Base-by-base conservation (phyloP, 2,888 invertebrate species). In the Calameuta pallipes region DNA sequence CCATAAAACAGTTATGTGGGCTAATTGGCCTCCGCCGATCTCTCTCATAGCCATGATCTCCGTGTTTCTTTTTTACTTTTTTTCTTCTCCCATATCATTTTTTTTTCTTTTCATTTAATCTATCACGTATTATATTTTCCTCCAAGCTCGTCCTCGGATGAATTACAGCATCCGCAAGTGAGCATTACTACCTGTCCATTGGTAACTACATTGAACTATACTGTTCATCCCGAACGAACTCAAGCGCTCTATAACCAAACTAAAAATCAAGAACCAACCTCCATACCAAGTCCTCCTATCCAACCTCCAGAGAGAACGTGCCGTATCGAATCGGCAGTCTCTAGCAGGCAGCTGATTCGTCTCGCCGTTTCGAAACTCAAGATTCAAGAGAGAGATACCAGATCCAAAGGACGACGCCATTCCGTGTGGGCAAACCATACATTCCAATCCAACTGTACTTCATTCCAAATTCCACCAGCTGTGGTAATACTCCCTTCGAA, bases 171-270 rank as follows among this genome's bases (percentile, higher is more conserved):
- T 86, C 83, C 84, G 80, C 83, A 82, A 83, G 81, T 9, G 88
- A 87, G 89, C 89, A 90, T 90, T 88, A 88, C 87, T 90, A 89
- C 90, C 90, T 89, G 89, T 89, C 90, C 84, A 84, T 83, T 84
- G 83, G 83, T 56, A 83, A 86, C 85, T 85, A 85, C 85, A 87
- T 85, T 23, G 23, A 56, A 56, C 56, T 56, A 56, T 23, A 56
- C 56, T 56, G 56, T 56, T 56, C 9, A 56, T 56, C 23, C 56
- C 56, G 15, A 56, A 23, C 23, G 56, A 9, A 56, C 56, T 9
- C 23, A 2, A 56, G 23, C 56, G 23, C 56, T 23, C 23, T 2
- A 23, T 56, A 56, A 9, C 9, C 9, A 56, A 23, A 9, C 56
- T 23, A 6, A 56, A 56, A 56, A 23, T 15, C 9, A 15, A 56